These are phyloP conservation scores for Scaptomyza montana DNA, from an alignment of 1,140 invertebrate genomes.

Conservation along the genomic window DNA sequence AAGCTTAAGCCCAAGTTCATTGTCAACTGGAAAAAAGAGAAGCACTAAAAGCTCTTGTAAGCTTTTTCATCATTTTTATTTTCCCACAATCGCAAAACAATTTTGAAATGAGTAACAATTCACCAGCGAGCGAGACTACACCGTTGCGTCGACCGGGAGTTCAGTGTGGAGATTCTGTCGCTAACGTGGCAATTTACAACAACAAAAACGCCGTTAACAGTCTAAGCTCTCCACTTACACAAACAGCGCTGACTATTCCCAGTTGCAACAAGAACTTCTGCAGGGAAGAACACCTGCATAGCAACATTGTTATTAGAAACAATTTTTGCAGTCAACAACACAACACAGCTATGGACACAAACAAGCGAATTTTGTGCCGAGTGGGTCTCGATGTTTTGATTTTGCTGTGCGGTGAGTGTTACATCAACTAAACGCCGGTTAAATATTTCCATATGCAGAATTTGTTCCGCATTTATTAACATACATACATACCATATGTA, in stretches of 20 bases:
- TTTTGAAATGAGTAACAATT: conserved; percentile 80
- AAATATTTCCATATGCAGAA: not conserved
- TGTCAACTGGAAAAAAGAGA: conserved; percentile 39
- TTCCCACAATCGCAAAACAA: conserved; percentile 36
- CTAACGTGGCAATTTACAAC: conserved; percentile 64
- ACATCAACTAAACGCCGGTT: not conserved
- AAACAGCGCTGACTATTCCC: conserved; percentile 16
- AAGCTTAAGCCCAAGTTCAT: conserved; percentile 64
- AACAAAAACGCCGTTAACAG: conserved; percentile 16
- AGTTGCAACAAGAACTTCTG: conserved; percentile 37
- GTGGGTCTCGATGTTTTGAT: conserved; percentile 75
- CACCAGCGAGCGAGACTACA: conserved; percentile 73
- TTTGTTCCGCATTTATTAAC: too few species aligned
- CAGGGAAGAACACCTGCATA: conserved; percentile 51
- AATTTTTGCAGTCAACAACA: conserved; percentile 28
- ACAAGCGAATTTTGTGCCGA: conserved; percentile 75
- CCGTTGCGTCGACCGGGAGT: conserved; percentile 67
- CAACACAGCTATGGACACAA: conserved; percentile 72
- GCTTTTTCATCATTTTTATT: conserved; percentile 46
- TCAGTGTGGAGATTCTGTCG: conserved; percentile 23
- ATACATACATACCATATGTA: too few species aligned
- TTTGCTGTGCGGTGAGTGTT: conserved; percentile 73
- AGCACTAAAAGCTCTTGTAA: conserved; percentile 45
- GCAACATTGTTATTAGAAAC: conserved; percentile 4
- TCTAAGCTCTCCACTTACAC: conserved; percentile 1